Evolutionary conservation across 2,888 invertebrate species (phyloP).

Genomic region (Polietes domitor): DNA sequence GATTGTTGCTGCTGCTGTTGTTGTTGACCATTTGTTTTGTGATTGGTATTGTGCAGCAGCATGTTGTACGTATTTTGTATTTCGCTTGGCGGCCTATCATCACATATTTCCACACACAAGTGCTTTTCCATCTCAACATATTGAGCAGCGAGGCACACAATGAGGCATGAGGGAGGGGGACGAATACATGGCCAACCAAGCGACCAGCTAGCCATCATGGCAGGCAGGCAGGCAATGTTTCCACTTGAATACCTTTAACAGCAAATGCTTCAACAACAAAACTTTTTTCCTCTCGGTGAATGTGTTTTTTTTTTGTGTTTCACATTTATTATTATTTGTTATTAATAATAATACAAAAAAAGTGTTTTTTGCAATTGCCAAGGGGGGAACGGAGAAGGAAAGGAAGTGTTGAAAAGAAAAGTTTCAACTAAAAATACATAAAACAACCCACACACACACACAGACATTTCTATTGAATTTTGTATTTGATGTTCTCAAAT

Average conservation of each 20-base stretch:
- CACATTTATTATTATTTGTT: conserved; percentile 14
- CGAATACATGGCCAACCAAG: not conserved
- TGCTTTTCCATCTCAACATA: conserved; percentile 56
- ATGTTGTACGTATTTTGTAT: not conserved
- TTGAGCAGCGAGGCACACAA: conserved; percentile 8
- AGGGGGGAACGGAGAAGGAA: not conserved
- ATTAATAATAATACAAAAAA: conserved; percentile 12
- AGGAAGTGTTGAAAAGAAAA: not conserved
- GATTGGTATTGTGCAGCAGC: not conserved
- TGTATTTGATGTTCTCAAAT: not conserved
- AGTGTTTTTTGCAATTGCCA: not conserved
- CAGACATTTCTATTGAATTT: not conserved
- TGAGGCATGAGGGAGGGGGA: too few species aligned
- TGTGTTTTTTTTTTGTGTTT: not conserved
- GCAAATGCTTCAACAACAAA: conserved; percentile 22
- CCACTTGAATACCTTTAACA: conserved; percentile 36
- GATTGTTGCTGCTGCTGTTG: not conserved
- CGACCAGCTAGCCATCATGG: not conserved
- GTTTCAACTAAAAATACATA: not conserved
- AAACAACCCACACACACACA: too few species aligned
- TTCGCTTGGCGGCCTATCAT: not conserved
- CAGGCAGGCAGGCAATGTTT: conserved; percentile 31
- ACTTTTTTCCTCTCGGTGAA: not conserved
- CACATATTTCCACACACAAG: conserved; percentile 64
- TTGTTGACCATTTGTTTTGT: not conserved